phyloP scores from a whole-genome alignment of 2,113 vertebrate genomes.

The Amphiprion ocellaris region DNA sequence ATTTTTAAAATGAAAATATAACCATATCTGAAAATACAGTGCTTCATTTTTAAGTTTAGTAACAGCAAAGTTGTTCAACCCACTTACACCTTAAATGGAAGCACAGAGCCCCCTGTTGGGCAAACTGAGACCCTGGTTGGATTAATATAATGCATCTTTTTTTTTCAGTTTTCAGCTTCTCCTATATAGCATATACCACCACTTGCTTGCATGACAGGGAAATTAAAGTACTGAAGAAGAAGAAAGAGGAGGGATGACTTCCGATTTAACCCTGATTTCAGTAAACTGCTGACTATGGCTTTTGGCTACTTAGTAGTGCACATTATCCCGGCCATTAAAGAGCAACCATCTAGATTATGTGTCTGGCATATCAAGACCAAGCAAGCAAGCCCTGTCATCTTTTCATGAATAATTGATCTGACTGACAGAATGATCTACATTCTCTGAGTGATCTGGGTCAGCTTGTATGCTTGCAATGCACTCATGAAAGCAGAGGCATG shows the following conservation, averaged over 20 bases:
- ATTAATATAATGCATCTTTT: background rate
- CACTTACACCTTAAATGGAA: conserved; percentile 5
- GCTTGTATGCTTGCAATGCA: conserved; percentile 10
- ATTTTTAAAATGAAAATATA: too few relatives aligned
- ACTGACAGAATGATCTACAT: conserved; percentile 65
- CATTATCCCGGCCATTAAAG: conserved; percentile 50
- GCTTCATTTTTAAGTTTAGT: background rate
- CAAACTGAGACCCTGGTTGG: background rate
- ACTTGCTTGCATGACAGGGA: background rate
- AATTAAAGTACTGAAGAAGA: conserved; percentile 16
- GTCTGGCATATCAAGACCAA: conserved; percentile 43
- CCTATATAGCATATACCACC: too few relatives aligned
- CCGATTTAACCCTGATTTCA: conserved; percentile 43
- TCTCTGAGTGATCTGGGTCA: conserved; percentile 73
- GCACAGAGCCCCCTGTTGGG: conserved; percentile 52
- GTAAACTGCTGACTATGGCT: conserved; percentile 54
- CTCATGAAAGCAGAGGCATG: conserved; percentile 38
- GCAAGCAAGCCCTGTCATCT: conserved; percentile 46
- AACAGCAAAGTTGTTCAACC: background rate
- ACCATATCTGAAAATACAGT: too few relatives aligned
- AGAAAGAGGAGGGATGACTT: conserved; percentile 1
- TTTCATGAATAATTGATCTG: conserved; percentile 77
- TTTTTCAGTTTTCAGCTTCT: background rate
- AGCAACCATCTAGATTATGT: conserved; percentile 48
- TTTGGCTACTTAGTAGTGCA: conserved; percentile 47